Evolutionary conservation across 1,140 invertebrate genomes (phyloP).

Genomic region (Ephestia elutella): DNA sequence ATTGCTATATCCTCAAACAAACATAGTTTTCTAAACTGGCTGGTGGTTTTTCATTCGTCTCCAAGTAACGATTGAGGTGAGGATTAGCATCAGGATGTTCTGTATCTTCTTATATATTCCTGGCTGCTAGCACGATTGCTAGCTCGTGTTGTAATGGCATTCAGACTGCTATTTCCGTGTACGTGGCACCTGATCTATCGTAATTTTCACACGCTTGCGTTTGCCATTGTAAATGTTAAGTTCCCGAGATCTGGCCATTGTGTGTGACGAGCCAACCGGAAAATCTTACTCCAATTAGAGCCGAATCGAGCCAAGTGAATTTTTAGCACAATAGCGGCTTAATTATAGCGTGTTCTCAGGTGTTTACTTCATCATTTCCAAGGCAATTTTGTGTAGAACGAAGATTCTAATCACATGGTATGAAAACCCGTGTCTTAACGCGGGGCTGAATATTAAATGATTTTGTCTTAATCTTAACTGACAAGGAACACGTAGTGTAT

Average conservation of each 20-base stretch:
- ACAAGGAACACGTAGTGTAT: neutral
- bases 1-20: no score
- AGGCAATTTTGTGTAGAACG: slow-evolving; percentile 9
- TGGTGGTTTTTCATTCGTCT: no score
- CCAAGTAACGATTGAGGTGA: no score
- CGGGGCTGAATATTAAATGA: neutral
- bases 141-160: neutral
- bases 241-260: slow-evolving; percentile 41
- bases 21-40: no score
- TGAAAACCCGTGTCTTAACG: neutral
- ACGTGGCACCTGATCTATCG: neutral
- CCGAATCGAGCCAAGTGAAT: slow-evolving; percentile 35
- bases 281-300: slow-evolving; percentile 50
- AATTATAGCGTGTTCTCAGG: slow-evolving; percentile 15
- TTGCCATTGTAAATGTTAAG: slow-evolving; percentile 42
- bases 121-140: neutral
- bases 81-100: no score
- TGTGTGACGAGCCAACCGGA: slow-evolving; percentile 37
- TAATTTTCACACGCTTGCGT: slow-evolving; percentile 38
- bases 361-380: slow-evolving; percentile 13
- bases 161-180: neutral
- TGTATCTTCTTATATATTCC: no score
- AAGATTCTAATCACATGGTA: neutral
- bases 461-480: neutral
- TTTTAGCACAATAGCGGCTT: slow-evolving; percentile 22